Conservation (phyloP, 2,113 vertebrate genomes). For the Erpornis zantholeuca region DNA sequence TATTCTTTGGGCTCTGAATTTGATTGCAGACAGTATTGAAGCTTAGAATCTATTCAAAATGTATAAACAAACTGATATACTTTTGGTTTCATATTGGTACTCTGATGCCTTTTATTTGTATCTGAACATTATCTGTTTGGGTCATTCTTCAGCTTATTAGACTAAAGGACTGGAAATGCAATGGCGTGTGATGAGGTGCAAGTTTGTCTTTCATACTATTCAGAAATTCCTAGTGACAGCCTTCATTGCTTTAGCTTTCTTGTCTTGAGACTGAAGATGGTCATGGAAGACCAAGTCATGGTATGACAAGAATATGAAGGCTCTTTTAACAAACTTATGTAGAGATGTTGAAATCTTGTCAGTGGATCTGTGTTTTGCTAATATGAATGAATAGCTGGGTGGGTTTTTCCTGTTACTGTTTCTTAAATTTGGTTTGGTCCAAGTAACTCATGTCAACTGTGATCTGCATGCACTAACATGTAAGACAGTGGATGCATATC, state of each 20-base stretch:
- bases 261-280: neutral
- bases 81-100: neutral
- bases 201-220: neutral
- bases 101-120: neutral
- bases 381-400: neutral
- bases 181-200: neutral
- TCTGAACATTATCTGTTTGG: neutral
- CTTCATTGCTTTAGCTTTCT: neutral
- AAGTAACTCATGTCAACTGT: neutral
- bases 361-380: neutral
- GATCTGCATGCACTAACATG: neutral
- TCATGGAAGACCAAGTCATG: neutral
- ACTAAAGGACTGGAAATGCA: neutral
- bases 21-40: neutral
- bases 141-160: neutral
- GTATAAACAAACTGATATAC: neutral
- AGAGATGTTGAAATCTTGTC: neutral
- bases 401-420: neutral
- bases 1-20: neutral
- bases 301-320: neutral
- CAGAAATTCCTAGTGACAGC: neutral
- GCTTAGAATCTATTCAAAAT: neutral
- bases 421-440: neutral
- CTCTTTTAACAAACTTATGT: neutral
- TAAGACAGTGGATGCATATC: neutral